These are phyloP conservation scores for Leptinotarsa rubiginosa DNA, from an alignment of 2,888 invertebrate genomes.

Conservation along the genomic window DNA sequence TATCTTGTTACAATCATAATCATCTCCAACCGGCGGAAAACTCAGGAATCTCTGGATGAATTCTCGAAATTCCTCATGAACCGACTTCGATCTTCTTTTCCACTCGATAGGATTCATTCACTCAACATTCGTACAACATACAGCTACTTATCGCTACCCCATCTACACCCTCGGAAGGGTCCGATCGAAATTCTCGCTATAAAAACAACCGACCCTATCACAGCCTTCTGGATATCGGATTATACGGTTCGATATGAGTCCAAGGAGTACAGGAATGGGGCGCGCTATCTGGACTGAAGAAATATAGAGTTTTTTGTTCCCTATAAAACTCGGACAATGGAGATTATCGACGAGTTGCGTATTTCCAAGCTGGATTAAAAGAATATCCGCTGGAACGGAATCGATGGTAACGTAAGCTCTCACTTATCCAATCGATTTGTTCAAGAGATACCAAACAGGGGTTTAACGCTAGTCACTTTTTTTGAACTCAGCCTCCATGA, in stretches of 20 bases:
- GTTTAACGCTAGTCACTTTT: too few species aligned
- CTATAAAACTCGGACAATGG: constrained; percentile 14
- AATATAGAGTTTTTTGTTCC: constrained; percentile 30
- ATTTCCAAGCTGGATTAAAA: constrained; percentile 11
- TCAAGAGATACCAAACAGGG: not conserved
- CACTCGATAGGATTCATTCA: constrained; percentile 14
- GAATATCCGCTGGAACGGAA: not conserved
- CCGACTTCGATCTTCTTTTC: constrained; percentile 19
- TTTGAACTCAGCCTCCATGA: too few species aligned
- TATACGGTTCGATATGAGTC: constrained; percentile 38
- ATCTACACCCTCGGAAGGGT: constrained; percentile 34
- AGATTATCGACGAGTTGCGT: constrained; percentile 14
- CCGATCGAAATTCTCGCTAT: constrained; percentile 37
- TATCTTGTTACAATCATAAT: not conserved
- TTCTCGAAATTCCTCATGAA: not conserved
- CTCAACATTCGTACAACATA: constrained; percentile 24
- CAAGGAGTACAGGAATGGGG: constrained; percentile 17
- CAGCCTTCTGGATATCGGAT: constrained; percentile 40
- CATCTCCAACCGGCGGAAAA: not conserved
- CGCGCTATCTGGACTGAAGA: constrained; percentile 6
- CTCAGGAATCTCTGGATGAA: not conserved
- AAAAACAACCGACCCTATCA: constrained; percentile 40
- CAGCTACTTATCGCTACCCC: constrained; percentile 34
- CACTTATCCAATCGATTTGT: not conserved
- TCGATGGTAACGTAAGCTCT: not conserved